Base-by-base conservation (phyloP, 2,797 vertebrate genomes). In the Sebastes kiyomatsui region DNA sequence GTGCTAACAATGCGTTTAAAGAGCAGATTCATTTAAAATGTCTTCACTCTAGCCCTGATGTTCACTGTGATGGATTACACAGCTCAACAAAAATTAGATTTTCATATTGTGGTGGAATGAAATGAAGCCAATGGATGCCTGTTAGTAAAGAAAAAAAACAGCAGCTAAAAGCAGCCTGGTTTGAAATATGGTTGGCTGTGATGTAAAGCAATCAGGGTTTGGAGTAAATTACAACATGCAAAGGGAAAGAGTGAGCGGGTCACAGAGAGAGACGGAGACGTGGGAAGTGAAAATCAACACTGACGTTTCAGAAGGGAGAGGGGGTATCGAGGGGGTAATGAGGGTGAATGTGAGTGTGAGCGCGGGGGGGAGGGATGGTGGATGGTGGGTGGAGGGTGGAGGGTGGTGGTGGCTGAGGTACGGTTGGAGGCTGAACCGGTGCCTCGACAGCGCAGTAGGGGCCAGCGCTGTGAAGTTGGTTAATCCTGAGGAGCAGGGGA, bases 401-500 rank as follows among this genome's bases (percentile, higher is more conserved):
- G 52, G 56, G 35, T 2, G 62, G 52, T 7, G 38, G 35, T 6
- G 59, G 49, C 28, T 77, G 69, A 68, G 68, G 52, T 64, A 32
- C 61, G 33, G 33, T 74, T 59, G 75, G 5, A 77, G 82, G 67
- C 65, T 82, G 83, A 85, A 76, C 65, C 5, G 3, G 76, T 77
- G 90, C 80, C 85, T 85, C 91, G 90, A 92, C 88, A 88, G 90
- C 93, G 2, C 94, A 94, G 95, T 85, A 67, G 95, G 95, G 75
- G 90, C 84, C 77, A 49, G 79, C 52, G 83, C 92, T 95, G 92
- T 95, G 93, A 94, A 94, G 93, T 92, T 93, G 76, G 82, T 88
- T 96, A 95, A 96, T 96, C 95, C 93, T 38, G 84, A 86, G 79
- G 90, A 93, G 89, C 79, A 86, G 82, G 77, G 92, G 94, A 96